Conservation (phyloP, 1,140 invertebrate species). For the Ceratoteleas bidentatus region DNA sequence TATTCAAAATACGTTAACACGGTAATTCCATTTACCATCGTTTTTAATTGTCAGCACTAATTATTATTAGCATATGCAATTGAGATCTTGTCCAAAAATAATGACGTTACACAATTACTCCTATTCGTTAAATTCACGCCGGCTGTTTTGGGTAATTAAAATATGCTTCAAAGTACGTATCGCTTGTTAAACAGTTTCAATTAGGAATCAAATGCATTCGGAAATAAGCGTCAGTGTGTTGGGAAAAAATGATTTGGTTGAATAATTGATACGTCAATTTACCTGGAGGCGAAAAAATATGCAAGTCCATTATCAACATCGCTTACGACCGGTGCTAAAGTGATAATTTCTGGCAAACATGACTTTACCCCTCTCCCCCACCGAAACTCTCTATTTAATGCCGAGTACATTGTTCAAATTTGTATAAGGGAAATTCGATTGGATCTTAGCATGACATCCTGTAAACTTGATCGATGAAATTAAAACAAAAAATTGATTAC, state of each 20-base stretch:
- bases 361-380: slow-evolving; percentile 9
- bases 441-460: too few species aligned
- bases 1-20: slow-evolving; percentile 16
- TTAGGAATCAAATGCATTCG: slow-evolving; percentile 74
- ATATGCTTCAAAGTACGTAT: slow-evolving; percentile 42
- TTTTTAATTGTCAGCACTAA: slow-evolving; percentile 24
- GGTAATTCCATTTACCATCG: slow-evolving; percentile 6
- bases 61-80: slow-evolving; percentile 43
- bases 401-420: slow-evolving; percentile 32
- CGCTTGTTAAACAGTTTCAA: slow-evolving; percentile 66
- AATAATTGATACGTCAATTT: slow-evolving; percentile 49
- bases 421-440: slow-evolving; percentile 7
- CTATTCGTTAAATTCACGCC: slow-evolving; percentile 31
- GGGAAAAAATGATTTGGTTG: slow-evolving; percentile 17
- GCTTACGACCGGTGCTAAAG: slow-evolving; percentile 29
- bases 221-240: slow-evolving; percentile 67
- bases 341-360: slow-evolving; percentile 42
- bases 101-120: slow-evolving; percentile 34
- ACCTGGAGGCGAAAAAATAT: slow-evolving; percentile 28
- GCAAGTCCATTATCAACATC: slow-evolving; percentile 45
- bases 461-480: too few species aligned
- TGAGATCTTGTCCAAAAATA: slow-evolving; percentile 39
- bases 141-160: slow-evolving; percentile 45
- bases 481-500: too few species aligned
- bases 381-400: slow-evolving; percentile 19